Percentiles rank a stretch among this genome's conserved stretches.
Conservation (phyloP, 1,140 invertebrate species). For the Stratiolaelaps scimitus region DNA sequence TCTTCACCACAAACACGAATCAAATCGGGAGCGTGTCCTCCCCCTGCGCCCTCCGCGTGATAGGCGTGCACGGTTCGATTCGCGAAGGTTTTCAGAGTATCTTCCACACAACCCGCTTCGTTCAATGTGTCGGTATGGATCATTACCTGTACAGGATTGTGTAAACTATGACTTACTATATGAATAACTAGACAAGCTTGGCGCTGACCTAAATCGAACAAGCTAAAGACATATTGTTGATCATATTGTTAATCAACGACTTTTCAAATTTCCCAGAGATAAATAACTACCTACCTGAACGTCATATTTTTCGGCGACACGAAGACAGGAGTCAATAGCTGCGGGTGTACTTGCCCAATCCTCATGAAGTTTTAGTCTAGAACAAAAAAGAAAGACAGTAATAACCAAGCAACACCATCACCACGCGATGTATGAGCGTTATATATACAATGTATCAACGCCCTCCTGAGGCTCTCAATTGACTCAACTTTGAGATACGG, state of each 20-base stretch:
- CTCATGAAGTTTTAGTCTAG: slow-evolving; percentile 41
- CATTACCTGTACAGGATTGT: slow-evolving; percentile 37
- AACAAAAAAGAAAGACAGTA: too few species aligned
- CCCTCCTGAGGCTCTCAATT: too few species aligned
- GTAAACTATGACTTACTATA: neutral
- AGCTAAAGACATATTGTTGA: neutral
- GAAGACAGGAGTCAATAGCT: slow-evolving; percentile 40
- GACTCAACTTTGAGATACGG: too few species aligned
- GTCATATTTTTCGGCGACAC: slow-evolving; percentile 41
- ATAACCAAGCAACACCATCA: too few species aligned
- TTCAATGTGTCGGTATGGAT: slow-evolving; percentile 44
- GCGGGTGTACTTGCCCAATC: slow-evolving; percentile 43
- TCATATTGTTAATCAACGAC: neutral
- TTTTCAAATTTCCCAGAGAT: neutral
- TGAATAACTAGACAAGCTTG: neutral
- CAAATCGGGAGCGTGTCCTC: slow-evolving; percentile 42
- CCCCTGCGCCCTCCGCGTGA: slow-evolving; percentile 42
- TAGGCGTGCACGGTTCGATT: slow-evolving; percentile 42
- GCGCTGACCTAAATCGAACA: neutral
- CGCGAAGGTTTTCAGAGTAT: slow-evolving; percentile 39
- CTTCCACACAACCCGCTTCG: slow-evolving; percentile 41
- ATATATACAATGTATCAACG: too few species aligned
- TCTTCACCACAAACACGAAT: slow-evolving; percentile 39
- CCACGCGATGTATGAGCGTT: too few species aligned
- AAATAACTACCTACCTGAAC: slow-evolving; percentile 39